Evolutionary conservation across 1,140 invertebrate genomes (phyloP), one percentile per base, ranked within the genome.

Genomic region (Camponotus floridanus): DNA sequence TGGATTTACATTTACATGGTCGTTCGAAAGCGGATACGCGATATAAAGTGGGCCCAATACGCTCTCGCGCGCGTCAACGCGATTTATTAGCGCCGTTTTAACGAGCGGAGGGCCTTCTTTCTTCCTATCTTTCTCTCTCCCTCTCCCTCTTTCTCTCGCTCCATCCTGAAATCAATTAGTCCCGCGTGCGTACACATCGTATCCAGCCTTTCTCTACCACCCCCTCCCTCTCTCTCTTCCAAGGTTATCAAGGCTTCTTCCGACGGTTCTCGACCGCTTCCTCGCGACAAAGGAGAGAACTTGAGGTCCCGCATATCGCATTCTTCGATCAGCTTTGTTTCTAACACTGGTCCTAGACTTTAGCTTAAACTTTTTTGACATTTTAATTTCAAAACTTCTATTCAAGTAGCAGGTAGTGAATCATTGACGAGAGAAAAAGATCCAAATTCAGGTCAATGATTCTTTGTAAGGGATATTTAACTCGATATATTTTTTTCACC

Each of bases 1-100:
- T 45, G 39, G 55, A 83, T 83, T 83, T 83, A 83, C 79, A 83
- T 83, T 83, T 83, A 83, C 79, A 83, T 59, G 68, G 68, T 83
- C 68, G 31, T 73, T 83, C 7, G 68, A 83, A 62, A 83, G 79
- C 79, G 55, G 39, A 45, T 26, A 31, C 55, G 51, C n/a, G 65
- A 59, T 81, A 71, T 65, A 83, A 74, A 80, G 39, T 33, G 79
- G 39, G 7, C 31, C 55, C 68, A 74, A 74, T 83, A 36, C 55
- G 55, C 39, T 83, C 68, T 73, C 42, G 79, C 79, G 79, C 79
- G 55, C 79, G 67, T 81, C 79, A 73, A 81, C 67, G 55, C 79
- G 51, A 83, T 83, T 73, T 74, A 83, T 83, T 55, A 74, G 55
- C 57, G 55, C 68, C 42, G 57, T 57, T 57, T 83, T 83, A 83